Evolutionary conservation across 2,888 invertebrate species (phyloP), one percentile per base, ranked within the genome.

Genomic region (Chironomus riparius): DNA sequence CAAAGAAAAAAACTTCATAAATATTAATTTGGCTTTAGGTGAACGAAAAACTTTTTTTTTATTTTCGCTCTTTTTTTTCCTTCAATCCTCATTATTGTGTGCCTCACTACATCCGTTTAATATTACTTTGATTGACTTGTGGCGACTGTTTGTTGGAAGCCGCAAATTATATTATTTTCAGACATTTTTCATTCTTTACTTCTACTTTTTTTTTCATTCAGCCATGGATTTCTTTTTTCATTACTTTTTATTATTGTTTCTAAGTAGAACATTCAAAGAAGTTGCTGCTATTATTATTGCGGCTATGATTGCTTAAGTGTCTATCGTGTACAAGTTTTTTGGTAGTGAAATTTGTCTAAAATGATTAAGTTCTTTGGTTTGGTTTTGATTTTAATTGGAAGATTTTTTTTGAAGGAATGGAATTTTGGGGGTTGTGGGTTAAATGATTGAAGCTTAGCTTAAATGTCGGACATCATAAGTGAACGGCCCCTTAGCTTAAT

Each of bases 61-160:
- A 24, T 38, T 38, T 38, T 38, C 38, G 71, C 56, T 61, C 15
- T 71, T 50, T 71, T 50, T 71, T 71, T 38, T 38, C 38, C 38
- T 38, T 38, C 38, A 38, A 38, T 38, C 38, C 38, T 38, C 47
- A 21, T 15, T 72, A 13, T 13, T 72, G 38, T 61, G 62, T 62
- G 72, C 61, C 62, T 72, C 72, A 62, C 62, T 62, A 74, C 68
- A 74, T 74, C 74, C 74, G 74, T 74, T 74, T 74, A 68, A 68
- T 68, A 74, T 74, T 74, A 68, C 48, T 68, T 74, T 65, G 68
- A 65, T 74, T 74, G 74, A 74, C 74, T 68, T 62, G 73, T 73
- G 73, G 73, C 73, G 73, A 73, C 73, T 73, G 73, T 73, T 74
- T 74, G 68, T 74, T 74, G 74, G 74, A 68, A 68, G 74, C 74